A percentile compares a stretch with the other conserved stretches of the same genome.
Evolutionary conservation across 2,113 vertebrate genomes (phyloP).

Genomic region (Apteryx mantelli): DNA sequence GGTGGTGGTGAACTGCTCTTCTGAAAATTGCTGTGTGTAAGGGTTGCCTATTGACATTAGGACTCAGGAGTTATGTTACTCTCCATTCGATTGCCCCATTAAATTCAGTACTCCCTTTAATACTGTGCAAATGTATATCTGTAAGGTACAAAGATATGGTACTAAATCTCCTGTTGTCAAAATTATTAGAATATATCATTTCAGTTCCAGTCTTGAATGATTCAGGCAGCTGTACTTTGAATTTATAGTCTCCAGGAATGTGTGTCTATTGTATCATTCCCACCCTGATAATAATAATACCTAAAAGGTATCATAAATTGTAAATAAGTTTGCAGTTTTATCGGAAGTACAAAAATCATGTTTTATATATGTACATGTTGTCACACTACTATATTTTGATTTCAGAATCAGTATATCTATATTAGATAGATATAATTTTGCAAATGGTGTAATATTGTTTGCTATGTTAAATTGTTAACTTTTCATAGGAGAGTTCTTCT

Average conservation of each 20-base stretch:
- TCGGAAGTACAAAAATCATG: background rate
- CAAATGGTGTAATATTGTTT: background rate
- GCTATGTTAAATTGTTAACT: background rate
- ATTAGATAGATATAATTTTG: background rate
- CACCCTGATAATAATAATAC: background rate
- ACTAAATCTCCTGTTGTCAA: conserved; percentile 5
- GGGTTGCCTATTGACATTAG: background rate
- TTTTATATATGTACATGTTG: background rate
- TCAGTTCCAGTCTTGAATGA: background rate
- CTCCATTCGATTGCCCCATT: background rate
- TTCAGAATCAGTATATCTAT: background rate
- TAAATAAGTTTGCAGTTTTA: background rate
- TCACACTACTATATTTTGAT: background rate
- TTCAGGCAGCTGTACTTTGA: background rate
- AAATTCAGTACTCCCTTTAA: conserved; percentile 1
- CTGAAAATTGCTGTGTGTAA: background rate
- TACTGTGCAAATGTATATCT: background rate
- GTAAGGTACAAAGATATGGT: background rate
- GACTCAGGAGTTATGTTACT: background rate
- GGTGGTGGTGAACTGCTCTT: background rate
- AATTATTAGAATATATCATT: conserved; percentile 2
- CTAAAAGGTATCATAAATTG: background rate
- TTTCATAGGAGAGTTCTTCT: background rate
- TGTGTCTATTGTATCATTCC: background rate
- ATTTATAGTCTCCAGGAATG: background rate